A percentile compares a stretch with the other conserved stretches of the same genome.
Evolutionary conservation across 2,113 vertebrate genomes (phyloP).

Genomic region (Myxocyprinus asiaticus): DNA sequence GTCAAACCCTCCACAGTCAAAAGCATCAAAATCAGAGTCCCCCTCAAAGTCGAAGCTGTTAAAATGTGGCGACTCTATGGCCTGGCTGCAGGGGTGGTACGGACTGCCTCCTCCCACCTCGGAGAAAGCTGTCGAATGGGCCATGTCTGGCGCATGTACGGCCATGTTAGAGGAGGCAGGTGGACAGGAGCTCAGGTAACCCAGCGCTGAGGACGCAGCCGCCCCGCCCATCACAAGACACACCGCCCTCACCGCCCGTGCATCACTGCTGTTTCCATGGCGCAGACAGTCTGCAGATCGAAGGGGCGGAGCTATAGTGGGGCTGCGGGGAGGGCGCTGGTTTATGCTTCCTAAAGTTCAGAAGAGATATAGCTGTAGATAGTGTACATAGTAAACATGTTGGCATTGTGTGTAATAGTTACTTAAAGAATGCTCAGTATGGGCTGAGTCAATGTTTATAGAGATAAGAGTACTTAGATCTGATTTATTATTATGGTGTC

Average conservation of each 20-base stretch:
- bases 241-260: conserved; percentile 75
- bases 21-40: conserved; percentile 80
- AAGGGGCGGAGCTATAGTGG: conserved; percentile 60
- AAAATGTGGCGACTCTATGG: conserved; percentile 71
- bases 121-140: conserved; percentile 66
- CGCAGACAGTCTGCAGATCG: conserved; percentile 77
- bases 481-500: no score
- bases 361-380: background rate
- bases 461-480: no score
- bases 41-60: conserved; percentile 81
- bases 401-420: no score
- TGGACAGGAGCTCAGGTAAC: conserved; percentile 76
- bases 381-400: no score
- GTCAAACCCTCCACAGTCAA: conserved; percentile 80
- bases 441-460: no score
- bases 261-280: conserved; percentile 79
- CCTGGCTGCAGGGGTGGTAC: conserved; percentile 72
- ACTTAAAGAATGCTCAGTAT: no score
- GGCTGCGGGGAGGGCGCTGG: conserved; percentile 53
- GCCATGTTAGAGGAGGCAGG: conserved; percentile 59
- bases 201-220: conserved; percentile 77
- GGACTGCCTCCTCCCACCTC: conserved; percentile 67
- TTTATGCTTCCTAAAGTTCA: conserved; percentile 44
- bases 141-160: conserved; percentile 58
- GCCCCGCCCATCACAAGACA: conserved; percentile 82